Base-by-base conservation (phyloP, 2,888 invertebrate genomes). In the Capitulum mitella region DNA sequence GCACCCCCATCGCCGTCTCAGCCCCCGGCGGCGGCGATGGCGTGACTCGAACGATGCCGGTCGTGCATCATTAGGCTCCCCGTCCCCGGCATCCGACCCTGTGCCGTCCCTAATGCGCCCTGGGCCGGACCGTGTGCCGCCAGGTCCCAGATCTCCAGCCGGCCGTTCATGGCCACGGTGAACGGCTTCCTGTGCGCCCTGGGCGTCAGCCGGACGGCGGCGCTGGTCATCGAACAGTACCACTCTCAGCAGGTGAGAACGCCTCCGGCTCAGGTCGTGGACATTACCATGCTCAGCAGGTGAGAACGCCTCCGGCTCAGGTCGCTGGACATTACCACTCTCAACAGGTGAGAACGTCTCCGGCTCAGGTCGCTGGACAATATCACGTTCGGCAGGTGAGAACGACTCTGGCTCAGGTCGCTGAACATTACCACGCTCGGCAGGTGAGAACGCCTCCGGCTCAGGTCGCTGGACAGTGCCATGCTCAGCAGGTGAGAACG, bases 141-240 rank as follows among this genome's bases (percentile, higher is more conserved):
- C 84, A 88, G 89, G 83, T 87, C 88, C 78, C 86, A 89, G 80
- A 87, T 88, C 81, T 87, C 88, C 51, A 86, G 86, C 81, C 86
- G 88, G 79, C 88, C 88, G 78, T 88, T 88, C 82, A 87, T 89
- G 87, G 86, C 88, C 64, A 88, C 89, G 78, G 88, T 89, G 84
- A 88, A 89, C 83, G 86, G 87, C 81, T 88, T 89, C 83, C 85
- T 89, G 46, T 88, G 88, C 82, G 83, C 88, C 29, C 85, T 89
- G 78, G 89, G 89, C 58, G 84, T 86, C 78, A 87, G 88, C 70
- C 86, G 89, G 81, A 87, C 88, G 32, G 84, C 86, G 70, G 87
- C 87, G 79, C 86, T 89, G 79, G 87, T 89, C 83, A 87, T 89
- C 82, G 89, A 89, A 84, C 89, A 89, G 61, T 90, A 89, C 84